A percentile compares a stretch with the other conserved stretches of the same genome.
Evolutionary conservation across 2,797 vertebrate genomes (phyloP).

Genomic region (Galago senegalensis): DNA sequence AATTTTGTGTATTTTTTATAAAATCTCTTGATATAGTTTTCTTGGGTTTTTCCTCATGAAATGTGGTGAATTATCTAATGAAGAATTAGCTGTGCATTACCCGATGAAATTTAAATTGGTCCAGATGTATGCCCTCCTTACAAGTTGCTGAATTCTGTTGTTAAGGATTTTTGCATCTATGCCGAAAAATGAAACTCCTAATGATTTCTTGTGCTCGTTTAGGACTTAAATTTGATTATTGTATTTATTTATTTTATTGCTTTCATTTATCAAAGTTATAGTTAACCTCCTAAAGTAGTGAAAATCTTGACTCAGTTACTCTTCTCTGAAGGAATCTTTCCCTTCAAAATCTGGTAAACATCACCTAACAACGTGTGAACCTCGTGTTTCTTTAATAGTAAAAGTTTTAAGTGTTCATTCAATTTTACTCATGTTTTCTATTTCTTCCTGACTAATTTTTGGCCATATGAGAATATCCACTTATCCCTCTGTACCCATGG

Average conservation of each 20-base stretch:
- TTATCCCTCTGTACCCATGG: neutral
- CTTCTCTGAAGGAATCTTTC: neutral
- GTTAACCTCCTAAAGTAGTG: neutral
- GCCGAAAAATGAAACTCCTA: neutral
- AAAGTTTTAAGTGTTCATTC: neutral
- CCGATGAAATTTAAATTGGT: neutral
- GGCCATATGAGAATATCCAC: neutral
- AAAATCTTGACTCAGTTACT: neutral
- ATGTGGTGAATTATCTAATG: neutral
- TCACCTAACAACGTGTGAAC: neutral
- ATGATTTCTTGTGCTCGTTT: neutral
- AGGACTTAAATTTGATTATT: neutral
- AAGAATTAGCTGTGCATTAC: neutral
- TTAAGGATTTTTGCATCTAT: neutral
- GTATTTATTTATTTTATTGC: neutral
- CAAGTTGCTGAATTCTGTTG: neutral
- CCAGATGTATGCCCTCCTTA: neutral
- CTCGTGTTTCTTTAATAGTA: neutral
- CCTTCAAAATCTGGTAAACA: neutral
- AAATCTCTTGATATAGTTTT: neutral
- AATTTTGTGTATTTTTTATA: neutral
- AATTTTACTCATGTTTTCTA: neutral
- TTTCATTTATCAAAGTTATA: neutral
- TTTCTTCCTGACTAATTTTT: neutral
- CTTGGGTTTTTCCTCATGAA: neutral